These are phyloP conservation scores for Alectura lathami DNA, from an alignment of 2,113 vertebrate genomes.

Conservation along the genomic window DNA sequence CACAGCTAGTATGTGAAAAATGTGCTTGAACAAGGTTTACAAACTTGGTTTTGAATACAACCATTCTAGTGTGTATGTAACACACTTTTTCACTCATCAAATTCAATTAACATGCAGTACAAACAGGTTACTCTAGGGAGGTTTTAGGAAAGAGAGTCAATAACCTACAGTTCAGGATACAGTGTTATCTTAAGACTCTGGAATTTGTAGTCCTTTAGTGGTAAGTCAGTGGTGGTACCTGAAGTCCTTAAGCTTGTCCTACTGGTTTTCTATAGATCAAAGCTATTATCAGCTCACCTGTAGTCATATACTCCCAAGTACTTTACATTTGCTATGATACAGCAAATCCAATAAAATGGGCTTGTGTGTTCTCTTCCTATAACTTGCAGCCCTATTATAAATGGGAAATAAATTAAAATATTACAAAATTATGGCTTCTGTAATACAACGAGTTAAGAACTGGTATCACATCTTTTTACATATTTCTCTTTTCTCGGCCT, in stretches of 20 bases:
- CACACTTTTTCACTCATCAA: background rate
- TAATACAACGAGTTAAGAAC: background rate
- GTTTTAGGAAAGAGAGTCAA: rapidly evolving
- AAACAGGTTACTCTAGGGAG: rapidly evolving
- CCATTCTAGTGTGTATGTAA: rapidly evolving
- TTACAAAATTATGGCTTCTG: background rate
- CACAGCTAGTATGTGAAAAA: background rate
- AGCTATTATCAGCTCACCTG: background rate
- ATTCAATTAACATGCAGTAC: background rate
- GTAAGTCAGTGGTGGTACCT: background rate
- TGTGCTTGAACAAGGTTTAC: background rate
- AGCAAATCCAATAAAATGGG: background rate
- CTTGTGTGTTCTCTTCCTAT: background rate
- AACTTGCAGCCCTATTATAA: background rate
- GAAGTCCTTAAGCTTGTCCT: background rate
- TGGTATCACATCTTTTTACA: background rate
- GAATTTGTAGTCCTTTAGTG: background rate
- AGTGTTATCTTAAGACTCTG: background rate
- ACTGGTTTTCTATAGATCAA: background rate
- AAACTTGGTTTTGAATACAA: background rate
- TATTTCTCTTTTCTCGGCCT: background rate
- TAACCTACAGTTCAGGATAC: background rate
- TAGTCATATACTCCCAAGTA: rapidly evolving
- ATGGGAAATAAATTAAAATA: background rate
- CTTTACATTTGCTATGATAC: background rate